These are phyloP conservation scores for Dicycla oo DNA, from an alignment of 2,888 invertebrate genomes.

Conservation along the genomic window DNA sequence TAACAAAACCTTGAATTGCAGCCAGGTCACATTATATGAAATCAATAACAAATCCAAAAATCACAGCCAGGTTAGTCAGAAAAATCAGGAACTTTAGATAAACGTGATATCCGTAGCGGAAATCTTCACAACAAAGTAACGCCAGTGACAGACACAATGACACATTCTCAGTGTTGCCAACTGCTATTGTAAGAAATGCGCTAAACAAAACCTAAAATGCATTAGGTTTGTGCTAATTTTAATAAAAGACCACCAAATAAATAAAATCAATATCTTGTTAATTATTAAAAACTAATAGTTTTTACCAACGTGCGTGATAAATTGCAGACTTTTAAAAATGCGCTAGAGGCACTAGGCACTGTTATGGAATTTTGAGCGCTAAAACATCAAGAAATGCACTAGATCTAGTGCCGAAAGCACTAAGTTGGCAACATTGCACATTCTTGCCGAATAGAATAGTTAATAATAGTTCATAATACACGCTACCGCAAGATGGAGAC, in stretches of 20 bases:
- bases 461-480: no score
- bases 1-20: conserved; percentile 13
- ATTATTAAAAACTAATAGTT: conserved; percentile 5
- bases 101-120: conserved; percentile 15
- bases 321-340: conserved; percentile 11
- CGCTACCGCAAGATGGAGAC: no score
- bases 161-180: conserved; percentile 19
- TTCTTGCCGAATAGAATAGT: no score
- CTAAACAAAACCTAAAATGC: conserved; percentile 15
- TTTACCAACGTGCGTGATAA: background rate
- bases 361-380: background rate
- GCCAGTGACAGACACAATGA: conserved; percentile 11
- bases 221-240: conserved; percentile 9
- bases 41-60: conserved; percentile 15
- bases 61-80: conserved; percentile 14
- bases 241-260: conserved; percentile 23
- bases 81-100: conserved; percentile 13
- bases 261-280: conserved; percentile 23
- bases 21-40: conserved; percentile 12
- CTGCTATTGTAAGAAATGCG: conserved; percentile 19
- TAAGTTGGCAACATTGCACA: no score
- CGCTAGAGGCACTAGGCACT: conserved; percentile 3
- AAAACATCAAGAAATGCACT: no score
- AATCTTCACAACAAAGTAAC: conserved; percentile 14
- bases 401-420: no score